Conservation (phyloP, 2,797 vertebrate species). For the Merluccius polli region DNA sequence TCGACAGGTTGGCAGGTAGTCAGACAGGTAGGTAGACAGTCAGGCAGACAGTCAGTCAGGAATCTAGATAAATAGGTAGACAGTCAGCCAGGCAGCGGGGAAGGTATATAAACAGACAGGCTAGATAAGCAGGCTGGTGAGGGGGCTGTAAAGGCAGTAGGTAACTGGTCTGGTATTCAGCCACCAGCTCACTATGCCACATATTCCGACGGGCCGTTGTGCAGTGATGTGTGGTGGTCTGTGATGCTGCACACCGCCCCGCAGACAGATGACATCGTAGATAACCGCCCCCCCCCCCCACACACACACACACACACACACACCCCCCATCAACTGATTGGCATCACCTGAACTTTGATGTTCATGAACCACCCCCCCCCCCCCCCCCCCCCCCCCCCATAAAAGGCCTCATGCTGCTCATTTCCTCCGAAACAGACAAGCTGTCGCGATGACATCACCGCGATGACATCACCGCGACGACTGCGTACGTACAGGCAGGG, state of each 20-base stretch:
- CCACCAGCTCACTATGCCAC: background rate
- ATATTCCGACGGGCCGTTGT: background rate
- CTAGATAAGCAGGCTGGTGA: background rate
- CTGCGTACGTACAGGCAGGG: background rate
- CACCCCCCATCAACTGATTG: background rate
- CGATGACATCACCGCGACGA: background rate
- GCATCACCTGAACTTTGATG: conserved; percentile 2
- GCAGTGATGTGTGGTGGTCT: background rate
- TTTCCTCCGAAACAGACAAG: too few relatives aligned
- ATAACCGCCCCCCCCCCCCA: background rate
- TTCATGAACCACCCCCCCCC: background rate
- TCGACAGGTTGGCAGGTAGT: background rate
- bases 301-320: too few relatives aligned
- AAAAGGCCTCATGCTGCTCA: too few relatives aligned
- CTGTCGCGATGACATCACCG: background rate
- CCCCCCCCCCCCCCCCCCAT: background rate
- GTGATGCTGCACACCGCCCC: background rate
- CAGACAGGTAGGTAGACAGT: background rate
- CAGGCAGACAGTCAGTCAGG: background rate
- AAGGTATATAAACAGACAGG: too few relatives aligned
- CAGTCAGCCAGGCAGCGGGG: too few relatives aligned
- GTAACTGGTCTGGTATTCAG: background rate
- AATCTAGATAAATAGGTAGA: too few relatives aligned
- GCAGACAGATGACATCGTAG: background rate
- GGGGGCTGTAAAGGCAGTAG: background rate